A percentile compares a stretch with the other conserved stretches of the same genome.
Conservation (phyloP, 1,140 invertebrate species). For the Gonioctena quinquepunctata region DNA sequence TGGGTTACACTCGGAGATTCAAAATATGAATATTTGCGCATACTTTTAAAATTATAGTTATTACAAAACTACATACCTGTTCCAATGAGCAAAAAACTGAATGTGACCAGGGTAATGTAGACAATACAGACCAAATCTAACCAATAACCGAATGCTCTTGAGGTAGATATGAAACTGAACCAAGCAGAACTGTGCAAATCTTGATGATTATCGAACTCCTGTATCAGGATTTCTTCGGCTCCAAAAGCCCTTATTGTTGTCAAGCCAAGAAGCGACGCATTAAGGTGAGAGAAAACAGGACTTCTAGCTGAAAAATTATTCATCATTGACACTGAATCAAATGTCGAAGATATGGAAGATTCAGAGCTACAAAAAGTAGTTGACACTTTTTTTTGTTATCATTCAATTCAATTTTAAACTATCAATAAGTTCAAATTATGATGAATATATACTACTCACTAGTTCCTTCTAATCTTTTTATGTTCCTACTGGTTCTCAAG, state of each 20-base stretch:
- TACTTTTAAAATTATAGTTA: too few relatives aligned
- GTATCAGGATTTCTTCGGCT: conserved; percentile 66
- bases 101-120: conserved; percentile 60
- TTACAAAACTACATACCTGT: conserved; percentile 41
- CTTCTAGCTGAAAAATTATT: conserved; percentile 66
- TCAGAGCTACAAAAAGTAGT: too few relatives aligned
- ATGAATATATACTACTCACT: too few relatives aligned
- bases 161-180: conserved; percentile 65
- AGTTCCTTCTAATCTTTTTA: conserved; percentile 68
- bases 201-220: conserved; percentile 67
- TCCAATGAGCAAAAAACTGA: conserved; percentile 55
- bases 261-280: conserved; percentile 85
- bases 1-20: not conserved
- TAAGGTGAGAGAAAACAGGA: conserved; percentile 87
- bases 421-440: too few relatives aligned
- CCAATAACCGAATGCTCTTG: conserved; percentile 69
- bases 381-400: too few relatives aligned
- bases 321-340: too few relatives aligned
- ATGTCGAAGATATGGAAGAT: too few relatives aligned
- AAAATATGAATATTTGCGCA: not conserved
- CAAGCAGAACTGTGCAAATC: conserved; percentile 73
- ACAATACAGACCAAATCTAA: conserved; percentile 63
- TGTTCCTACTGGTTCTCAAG: conserved; percentile 65
- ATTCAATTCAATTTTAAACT: too few relatives aligned
- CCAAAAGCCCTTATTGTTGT: conserved; percentile 86